phyloP scores from a whole-genome alignment of 2,113 vertebrate species.

The Podarcis cretensis region DNA sequence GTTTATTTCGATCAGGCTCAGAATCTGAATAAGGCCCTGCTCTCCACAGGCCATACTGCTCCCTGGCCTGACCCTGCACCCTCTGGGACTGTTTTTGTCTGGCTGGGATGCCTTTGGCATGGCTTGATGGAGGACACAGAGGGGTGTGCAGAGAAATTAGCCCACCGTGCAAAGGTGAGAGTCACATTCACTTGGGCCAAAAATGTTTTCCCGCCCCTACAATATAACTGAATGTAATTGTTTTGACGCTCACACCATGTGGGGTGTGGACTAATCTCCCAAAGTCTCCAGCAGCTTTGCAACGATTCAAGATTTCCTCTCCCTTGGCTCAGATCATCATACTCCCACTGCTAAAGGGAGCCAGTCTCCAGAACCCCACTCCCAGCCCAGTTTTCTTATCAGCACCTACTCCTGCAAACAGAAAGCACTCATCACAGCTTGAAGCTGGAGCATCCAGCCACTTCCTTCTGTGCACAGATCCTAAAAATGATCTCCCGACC shows the following conservation, averaged over 20 bases:
- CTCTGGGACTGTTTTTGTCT: no score
- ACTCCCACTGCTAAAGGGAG: not conserved
- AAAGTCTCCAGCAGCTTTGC: not conserved
- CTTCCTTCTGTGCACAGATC: constrained; percentile 63
- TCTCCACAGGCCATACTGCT: no score
- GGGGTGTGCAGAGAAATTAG: not conserved
- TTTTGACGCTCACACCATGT: no score
- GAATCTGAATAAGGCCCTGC: no score
- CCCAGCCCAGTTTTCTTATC: not conserved
- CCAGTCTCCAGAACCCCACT: not conserved
- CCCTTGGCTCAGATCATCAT: not conserved
- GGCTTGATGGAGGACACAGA: no score
- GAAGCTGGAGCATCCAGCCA: constrained; percentile 64
- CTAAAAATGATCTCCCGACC: constrained; percentile 63
- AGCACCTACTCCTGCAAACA: not conserved
- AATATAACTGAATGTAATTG: no score
- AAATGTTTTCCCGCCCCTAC: no score
- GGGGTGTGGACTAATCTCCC: not conserved
- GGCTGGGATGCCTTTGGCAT: no score
- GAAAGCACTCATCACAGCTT: constrained; percentile 49
- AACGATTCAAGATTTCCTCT: not conserved
- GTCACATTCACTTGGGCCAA: no score
- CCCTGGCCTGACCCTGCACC: no score
- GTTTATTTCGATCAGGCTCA: no score
- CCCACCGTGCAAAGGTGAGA: no score